Evolutionary conservation across 2,113 vertebrate species (phyloP).

Genomic region (Urocynchramus pylzowi): DNA sequence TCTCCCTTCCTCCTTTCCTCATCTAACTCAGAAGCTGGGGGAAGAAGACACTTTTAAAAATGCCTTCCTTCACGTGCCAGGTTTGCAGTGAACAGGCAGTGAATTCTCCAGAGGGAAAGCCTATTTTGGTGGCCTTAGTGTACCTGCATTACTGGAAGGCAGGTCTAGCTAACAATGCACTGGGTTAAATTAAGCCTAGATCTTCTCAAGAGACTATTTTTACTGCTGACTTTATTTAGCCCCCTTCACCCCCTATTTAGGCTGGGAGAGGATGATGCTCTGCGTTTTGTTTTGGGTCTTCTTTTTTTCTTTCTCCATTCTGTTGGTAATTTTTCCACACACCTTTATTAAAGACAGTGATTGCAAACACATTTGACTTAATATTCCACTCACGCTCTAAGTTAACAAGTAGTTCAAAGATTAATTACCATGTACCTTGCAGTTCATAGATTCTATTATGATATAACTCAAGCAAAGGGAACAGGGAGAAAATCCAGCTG

Average conservation of each 20-base stretch:
- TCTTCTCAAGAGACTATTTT: not conserved
- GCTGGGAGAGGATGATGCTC: not conserved
- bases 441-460: conserved; percentile 64
- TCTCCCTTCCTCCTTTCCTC: not conserved
- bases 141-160: not conserved
- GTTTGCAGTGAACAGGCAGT: not conserved
- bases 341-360: conserved; percentile 65
- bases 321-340: conserved; percentile 44
- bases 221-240: not conserved
- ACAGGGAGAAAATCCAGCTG: not conserved
- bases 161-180: not conserved
- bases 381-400: conserved; percentile 67
- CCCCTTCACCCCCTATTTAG: not conserved
- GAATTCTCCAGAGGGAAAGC: not conserved
- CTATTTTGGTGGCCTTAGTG: not conserved
- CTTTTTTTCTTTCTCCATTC: not conserved
- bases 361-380: conserved; percentile 70
- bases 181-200: not conserved
- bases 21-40: not conserved
- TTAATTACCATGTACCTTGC: conserved; percentile 74
- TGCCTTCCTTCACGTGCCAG: not conserved
- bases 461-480: conserved; percentile 34
- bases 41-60: not conserved
- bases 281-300: not conserved
- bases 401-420: conserved; percentile 77